Evolutionary conservation across 2,113 vertebrate genomes (phyloP), one percentile per base, ranked within the genome.

Genomic region (Thinocorus orbignyianus): DNA sequence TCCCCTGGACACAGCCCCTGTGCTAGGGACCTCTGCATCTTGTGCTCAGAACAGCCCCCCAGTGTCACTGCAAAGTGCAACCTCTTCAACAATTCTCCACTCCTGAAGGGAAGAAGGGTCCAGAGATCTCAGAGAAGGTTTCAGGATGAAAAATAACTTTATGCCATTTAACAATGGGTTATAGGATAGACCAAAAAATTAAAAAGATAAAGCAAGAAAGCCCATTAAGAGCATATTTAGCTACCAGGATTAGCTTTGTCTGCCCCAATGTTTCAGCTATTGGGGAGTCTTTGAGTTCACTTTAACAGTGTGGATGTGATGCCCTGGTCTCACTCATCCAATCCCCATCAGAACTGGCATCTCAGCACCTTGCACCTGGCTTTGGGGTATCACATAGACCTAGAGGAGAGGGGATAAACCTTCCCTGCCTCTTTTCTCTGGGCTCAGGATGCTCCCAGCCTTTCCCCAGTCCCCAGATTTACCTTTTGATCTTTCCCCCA

Each of bases 11-110:
- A 8, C 31, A 51, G 64, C 18, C 49, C 49, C 30, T 1, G 0
- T 0, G 16, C 20, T 0, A 12, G 37, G 17, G 13, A 62, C 11
- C 17, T 44, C 30, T 16, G 49, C 16, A 66, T 10, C 44, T 68
- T 2, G 0, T 33, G 52, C 58, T 61, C 26, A 12, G 7, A 17
- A 8, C 0, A 1, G 15, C 6, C 20, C 10, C 10, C n/a, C 30
- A 0, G 0, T 2, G 60, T 5, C 68, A 37, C 14, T 55, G 46
- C 35, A 28, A 61, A 49, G 25, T 16, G n/a, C 37, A 60, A 20
- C 37, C 46, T n/a, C 60, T n/a, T 55, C n/a, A 31, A 23, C 30
- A 30, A 24, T 30, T n/a, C 33, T 51, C 35, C 0, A 0, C 26
- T 68, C 18, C 37, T 22, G 33, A 13, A 28, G 28, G 35, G 26